A percentile compares a stretch with the other conserved stretches of the same genome.
These are phyloP conservation scores for Mustela nigripes DNA, from an alignment of 2,113 vertebrate species.

Conservation along the genomic window DNA sequence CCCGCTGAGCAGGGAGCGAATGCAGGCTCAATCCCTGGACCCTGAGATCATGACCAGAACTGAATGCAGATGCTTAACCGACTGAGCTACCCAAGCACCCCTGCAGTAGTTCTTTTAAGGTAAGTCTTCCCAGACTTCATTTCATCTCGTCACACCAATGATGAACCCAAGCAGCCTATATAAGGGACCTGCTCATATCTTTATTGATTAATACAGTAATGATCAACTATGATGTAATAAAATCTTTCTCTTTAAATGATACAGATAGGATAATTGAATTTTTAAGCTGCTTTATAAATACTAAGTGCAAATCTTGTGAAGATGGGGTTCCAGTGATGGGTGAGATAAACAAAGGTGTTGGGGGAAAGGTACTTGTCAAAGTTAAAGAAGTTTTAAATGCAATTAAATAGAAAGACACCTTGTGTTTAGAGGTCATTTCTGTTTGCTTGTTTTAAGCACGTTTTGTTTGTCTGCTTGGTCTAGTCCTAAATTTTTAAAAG, in stretches of 20 bases:
- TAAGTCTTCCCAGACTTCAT: not conserved
- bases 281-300: not conserved
- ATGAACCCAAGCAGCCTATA: not conserved
- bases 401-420: not conserved
- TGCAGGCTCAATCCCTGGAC: not conserved
- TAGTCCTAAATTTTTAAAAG: slow-evolving; percentile 11
- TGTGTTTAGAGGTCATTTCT: not conserved
- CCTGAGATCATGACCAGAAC: not conserved
- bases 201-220: not conserved
- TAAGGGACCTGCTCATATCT: not conserved
- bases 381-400: not conserved
- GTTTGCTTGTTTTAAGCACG: not conserved
- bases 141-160: not conserved
- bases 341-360: not conserved
- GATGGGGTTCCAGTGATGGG: not conserved
- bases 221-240: not conserved
- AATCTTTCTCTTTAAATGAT: not conserved
- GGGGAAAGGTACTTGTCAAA: not conserved
- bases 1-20: too few relatives aligned
- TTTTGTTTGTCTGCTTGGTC: not conserved
- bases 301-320: not conserved
- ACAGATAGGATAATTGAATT: not conserved
- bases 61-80: not conserved
- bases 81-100: not conserved
- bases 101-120: not conserved